Conservation (phyloP, 2,113 vertebrate species). For the Notarius lentiginosus region DNA sequence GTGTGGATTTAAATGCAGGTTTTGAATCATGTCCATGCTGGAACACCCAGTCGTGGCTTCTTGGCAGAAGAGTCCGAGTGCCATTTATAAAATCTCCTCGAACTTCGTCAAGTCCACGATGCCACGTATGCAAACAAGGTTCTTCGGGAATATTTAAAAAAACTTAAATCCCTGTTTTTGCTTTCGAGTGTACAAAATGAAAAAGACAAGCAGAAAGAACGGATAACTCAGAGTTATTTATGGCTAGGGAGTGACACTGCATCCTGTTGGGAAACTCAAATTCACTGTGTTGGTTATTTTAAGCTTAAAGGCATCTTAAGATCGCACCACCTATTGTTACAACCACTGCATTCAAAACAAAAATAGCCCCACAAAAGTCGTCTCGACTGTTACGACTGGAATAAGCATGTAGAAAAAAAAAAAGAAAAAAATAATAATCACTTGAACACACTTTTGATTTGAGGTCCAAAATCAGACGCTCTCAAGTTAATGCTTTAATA, state of each 20-base stretch:
- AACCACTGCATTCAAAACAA: slow-evolving; percentile 40
- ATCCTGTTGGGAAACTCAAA: slow-evolving; percentile 46
- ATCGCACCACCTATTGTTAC: slow-evolving; percentile 60
- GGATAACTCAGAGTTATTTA: slow-evolving; percentile 2
- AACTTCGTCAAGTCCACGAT: neutral
- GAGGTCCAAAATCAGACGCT: neutral
- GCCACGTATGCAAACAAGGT: neutral
- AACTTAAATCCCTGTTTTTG: too few relatives aligned
- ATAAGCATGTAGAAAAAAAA: neutral
- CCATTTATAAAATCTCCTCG: neutral
- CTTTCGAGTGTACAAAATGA: neutral
- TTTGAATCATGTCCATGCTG: neutral
- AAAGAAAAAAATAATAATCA: neutral
- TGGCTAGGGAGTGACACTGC: slow-evolving; percentile 20
- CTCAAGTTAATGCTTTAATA: neutral
- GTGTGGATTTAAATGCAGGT: neutral
- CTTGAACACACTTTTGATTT: neutral
- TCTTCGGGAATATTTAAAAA: neutral
- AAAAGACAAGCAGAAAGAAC: neutral
- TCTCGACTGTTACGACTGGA: slow-evolving; percentile 13
- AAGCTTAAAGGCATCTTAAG: slow-evolving; percentile 46
- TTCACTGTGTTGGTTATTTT: slow-evolving; percentile 53
- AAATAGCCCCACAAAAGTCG: slow-evolving; percentile 51
- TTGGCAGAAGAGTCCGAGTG: neutral
- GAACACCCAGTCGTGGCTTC: neutral